Conservation (phyloP, 2,797 vertebrate genomes). For the Enteromius anoplus region DNA sequence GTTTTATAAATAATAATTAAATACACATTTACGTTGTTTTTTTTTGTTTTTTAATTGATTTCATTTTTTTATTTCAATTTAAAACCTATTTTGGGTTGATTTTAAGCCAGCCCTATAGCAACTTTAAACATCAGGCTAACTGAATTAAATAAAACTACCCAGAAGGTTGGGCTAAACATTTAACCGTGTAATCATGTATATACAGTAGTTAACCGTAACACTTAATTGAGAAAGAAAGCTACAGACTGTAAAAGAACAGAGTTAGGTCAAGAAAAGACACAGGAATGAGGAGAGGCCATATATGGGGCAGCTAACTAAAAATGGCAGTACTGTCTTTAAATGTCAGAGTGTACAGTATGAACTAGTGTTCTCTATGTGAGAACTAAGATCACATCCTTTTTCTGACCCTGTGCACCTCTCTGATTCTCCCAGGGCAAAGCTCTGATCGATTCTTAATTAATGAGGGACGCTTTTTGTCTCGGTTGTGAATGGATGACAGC, state of each 20-base stretch:
- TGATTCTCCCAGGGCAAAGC: slow-evolving; percentile 19
- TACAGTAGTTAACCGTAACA: too few species aligned
- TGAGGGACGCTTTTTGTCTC: slow-evolving; percentile 2
- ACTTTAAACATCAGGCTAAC: neutral
- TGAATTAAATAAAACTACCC: neutral
- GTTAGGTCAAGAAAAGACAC: neutral
- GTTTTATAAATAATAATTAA: neutral
- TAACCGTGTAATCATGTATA: neutral
- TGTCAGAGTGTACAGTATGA: slow-evolving; percentile 15
- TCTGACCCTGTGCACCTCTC: slow-evolving; percentile 13
- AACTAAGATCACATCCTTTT: slow-evolving; percentile 22
- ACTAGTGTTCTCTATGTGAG: slow-evolving; percentile 16
- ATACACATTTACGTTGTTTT: neutral
- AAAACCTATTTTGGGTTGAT: neutral
- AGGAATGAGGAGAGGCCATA: slow-evolving; percentile 10
- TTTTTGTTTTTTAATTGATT: neutral
- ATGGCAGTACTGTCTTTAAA: slow-evolving; percentile 6
- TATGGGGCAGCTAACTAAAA: slow-evolving; percentile 18
- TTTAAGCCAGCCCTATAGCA: neutral
- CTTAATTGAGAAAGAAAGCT: slow-evolving; percentile 13
- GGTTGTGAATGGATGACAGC: slow-evolving; percentile 8
- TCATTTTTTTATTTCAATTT: neutral
- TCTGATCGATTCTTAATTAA: slow-evolving; percentile 54
- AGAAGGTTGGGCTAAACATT: neutral
- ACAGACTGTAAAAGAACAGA: slow-evolving; percentile 13